A percentile compares a stretch with the other conserved stretches of the same genome.
Evolutionary conservation across 2,888 invertebrate species (phyloP).

Genomic region (Beris chalybata): DNA sequence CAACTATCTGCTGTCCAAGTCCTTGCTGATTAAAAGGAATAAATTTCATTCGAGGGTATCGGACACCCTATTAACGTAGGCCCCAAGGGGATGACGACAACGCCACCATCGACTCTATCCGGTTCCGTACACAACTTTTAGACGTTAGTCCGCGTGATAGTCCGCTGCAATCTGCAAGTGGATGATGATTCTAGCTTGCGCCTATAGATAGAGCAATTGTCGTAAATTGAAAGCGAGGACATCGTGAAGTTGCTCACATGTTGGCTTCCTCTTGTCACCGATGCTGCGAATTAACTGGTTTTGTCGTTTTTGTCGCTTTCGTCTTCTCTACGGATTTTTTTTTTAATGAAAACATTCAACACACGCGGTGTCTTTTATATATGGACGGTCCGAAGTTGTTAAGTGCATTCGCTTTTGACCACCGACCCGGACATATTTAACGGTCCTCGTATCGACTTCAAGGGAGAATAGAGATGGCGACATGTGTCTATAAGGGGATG

Average conservation of each 20-base stretch:
- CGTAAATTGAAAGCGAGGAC: conserved; percentile 33
- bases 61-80: conserved; percentile 1
- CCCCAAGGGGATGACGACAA: neutral
- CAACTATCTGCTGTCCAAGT: conserved; percentile 18
- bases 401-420: conserved; percentile 36
- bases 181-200: conserved; percentile 26
- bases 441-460: conserved; percentile 22
- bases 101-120: neutral
- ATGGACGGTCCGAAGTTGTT: conserved; percentile 34
- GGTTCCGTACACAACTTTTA: neutral
- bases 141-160: conserved; percentile 2
- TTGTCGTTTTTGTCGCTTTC: conserved; percentile 17
- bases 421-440: conserved; percentile 32
- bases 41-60: conserved; percentile 16
- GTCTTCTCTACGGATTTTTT: conserved; percentile 28
- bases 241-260: conserved; percentile 27
- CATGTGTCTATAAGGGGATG: conserved; percentile 31
- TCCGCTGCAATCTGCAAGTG: conserved; percentile 3
- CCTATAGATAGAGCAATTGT: conserved; percentile 33
- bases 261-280: conserved; percentile 17
- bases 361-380: conserved; percentile 42
- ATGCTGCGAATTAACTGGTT: conserved; percentile 33
- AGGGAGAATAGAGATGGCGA: conserved; percentile 26
- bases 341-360: conserved; percentile 44
- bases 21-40: conserved; percentile 33